Evolutionary conservation across 2,888 invertebrate genomes (phyloP).

Genomic region (Limnephilus lunatus): DNA sequence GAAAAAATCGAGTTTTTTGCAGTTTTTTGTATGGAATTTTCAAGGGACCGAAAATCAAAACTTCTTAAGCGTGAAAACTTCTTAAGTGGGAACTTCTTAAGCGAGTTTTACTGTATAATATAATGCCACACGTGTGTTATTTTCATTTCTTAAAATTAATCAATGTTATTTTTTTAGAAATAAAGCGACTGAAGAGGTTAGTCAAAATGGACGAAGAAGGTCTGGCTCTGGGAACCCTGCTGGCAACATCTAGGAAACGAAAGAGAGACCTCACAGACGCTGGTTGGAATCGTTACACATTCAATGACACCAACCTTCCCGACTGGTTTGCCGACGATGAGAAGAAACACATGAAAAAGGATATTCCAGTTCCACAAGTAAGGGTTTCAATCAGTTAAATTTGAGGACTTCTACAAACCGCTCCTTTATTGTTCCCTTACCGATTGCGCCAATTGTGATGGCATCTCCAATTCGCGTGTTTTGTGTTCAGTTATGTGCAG

Average conservation of each 20-base stretch:
- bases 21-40: too few species aligned
- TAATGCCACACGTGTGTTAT: not conserved
- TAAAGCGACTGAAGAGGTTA: conserved; percentile 77
- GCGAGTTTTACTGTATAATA: too few species aligned
- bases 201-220: conserved; percentile 90
- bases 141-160: not conserved
- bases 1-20: too few species aligned
- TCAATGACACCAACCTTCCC: conserved; percentile 94
- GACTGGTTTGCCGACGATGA: conserved; percentile 98
- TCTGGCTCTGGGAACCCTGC: conserved; percentile 93
- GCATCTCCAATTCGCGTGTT: too few species aligned
- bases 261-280: conserved; percentile 93
- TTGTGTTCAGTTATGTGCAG: too few species aligned
- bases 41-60: too few species aligned
- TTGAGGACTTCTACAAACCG: too few species aligned
- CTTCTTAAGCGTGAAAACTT: too few species aligned
- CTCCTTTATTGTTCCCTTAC: too few species aligned
- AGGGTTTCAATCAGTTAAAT: not conserved
- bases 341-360: conserved; percentile 90
- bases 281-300: conserved; percentile 95
- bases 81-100: too few species aligned
- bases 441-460: too few species aligned
- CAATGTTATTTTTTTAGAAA: conserved; percentile 69
- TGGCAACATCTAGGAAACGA: conserved; percentile 93
- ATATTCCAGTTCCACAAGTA: conserved; percentile 90